Evolutionary conservation across 2,797 vertebrate species (phyloP).

Genomic region (Allobates femoralis): DNA sequence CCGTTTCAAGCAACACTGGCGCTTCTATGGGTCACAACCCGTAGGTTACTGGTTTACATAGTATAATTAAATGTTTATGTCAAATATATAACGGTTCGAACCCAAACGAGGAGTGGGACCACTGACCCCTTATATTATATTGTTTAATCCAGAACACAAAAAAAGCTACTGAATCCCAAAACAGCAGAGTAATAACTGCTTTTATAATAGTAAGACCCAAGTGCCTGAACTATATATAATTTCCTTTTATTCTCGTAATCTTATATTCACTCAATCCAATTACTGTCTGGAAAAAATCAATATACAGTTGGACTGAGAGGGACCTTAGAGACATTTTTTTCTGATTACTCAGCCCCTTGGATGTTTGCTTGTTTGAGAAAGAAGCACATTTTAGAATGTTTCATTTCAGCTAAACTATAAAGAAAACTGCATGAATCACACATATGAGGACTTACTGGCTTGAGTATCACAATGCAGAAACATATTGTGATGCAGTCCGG

Average conservation of each 20-base stretch:
- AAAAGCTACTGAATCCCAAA: background rate
- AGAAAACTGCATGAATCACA: background rate
- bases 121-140: background rate
- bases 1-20: too few relatives aligned
- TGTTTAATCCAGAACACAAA: background rate
- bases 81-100: background rate
- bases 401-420: background rate
- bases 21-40: too few relatives aligned
- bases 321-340: background rate
- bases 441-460: too few relatives aligned
- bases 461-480: too few relatives aligned
- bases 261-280: background rate
- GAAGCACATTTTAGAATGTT: background rate
- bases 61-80: background rate
- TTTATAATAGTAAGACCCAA: background rate
- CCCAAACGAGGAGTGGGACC: background rate
- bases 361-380: background rate
- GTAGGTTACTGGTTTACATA: background rate
- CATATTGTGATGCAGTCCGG: too few relatives aligned
- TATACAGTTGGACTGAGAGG: background rate
- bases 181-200: background rate
- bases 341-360: background rate
- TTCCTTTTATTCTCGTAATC: background rate
- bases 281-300: background rate
- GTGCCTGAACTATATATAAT: background rate